phyloP scores from a whole-genome alignment of 2,113 vertebrate genomes.

The Barnardius zonarius region DNA sequence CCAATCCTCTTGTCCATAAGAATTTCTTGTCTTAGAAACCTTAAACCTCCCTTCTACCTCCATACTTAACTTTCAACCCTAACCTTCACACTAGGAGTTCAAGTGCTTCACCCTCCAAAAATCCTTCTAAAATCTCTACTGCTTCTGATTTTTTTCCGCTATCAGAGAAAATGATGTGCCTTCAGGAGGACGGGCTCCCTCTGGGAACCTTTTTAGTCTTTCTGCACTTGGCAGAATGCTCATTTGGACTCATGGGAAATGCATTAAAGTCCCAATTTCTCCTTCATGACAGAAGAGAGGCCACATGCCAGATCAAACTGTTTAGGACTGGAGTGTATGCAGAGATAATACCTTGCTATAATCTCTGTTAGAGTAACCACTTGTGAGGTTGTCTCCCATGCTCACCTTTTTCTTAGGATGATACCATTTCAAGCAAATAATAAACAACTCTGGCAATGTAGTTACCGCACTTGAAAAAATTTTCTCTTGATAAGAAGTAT shows the following conservation, averaged over 20 bases:
- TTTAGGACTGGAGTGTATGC: background rate
- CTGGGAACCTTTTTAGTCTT: background rate
- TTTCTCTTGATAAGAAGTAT: background rate
- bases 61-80: background rate
- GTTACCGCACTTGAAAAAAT: background rate
- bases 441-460: background rate
- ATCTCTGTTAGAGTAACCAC: background rate
- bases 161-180: background rate
- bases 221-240: background rate
- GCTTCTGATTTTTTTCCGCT: background rate
- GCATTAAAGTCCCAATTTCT: background rate
- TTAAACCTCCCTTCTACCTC: background rate
- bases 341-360: background rate
- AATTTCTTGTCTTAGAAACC: background rate
- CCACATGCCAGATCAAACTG: background rate
- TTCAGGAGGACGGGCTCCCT: background rate
- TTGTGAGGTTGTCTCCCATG: background rate
- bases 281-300: background rate
- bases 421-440: background rate
- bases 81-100: background rate
- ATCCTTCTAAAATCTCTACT: background rate
- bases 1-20: background rate
- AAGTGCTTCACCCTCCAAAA: background rate
- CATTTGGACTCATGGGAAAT: background rate
- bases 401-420: background rate